Base-by-base conservation (phyloP, 2,113 vertebrate genomes). In the Myotis davidii region DNA sequence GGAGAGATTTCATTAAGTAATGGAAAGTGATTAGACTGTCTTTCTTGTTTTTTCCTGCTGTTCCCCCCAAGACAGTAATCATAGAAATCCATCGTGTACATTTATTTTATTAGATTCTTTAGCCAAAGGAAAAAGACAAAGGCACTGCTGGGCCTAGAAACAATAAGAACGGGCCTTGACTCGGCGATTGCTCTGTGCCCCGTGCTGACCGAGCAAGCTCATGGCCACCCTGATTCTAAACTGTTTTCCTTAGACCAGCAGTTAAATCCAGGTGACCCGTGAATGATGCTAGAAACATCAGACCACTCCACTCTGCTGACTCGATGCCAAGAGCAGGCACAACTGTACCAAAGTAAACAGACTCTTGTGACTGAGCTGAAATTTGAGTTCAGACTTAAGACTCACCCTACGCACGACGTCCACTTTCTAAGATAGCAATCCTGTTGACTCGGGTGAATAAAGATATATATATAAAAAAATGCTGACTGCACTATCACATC, bases 401-500 rank as follows among this genome's bases (percentile, higher is more conserved):
- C 94, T 97, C 95, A 97, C 92, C 96, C 90, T 94, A 88, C 93
- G 77, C 16, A 13, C 88, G 20, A 21, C 50, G 45, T 81, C 97
- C 94, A 81, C 52, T 96, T 88, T 97, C 96, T 97, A 59, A 7
- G 96, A 96, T 92, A 97, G 88, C 52, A 74, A 50, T 59, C 20
- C 69, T n/a, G 9, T 79, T 70, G 56, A 76, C 92, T 90, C 85
- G 69, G 13, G 54, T 85, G 20, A 54, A 3, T 3, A 16, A 48
- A 93, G 95, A 74, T 95, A 23, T 18, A n/a, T n/a, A n/a, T n/a
- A n/a, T n/a, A 56, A 85, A 91, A 90, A 97, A 98, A 50, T 79
- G 93, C 97, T 97, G 97, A 96, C 90, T 37, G 39, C 42, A 29
- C 0, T 10, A 14, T 45, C 59, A 0, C 0, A 48, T 27, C 61